Evolutionary conservation across 2,797 vertebrate genomes (phyloP).

Genomic region (Sebastes taczanowskii): DNA sequence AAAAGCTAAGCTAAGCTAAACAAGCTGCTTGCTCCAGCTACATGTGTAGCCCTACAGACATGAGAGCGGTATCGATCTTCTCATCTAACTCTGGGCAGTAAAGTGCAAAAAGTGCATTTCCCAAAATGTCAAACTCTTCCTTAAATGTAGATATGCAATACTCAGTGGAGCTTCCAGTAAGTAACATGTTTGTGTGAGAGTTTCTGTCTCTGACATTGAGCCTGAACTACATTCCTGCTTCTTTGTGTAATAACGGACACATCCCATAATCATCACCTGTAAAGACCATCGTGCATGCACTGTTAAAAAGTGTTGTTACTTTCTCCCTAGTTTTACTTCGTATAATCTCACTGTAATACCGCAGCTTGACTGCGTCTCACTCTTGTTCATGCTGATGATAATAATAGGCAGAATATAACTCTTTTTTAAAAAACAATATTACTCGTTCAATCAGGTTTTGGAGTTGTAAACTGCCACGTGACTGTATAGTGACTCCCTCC

Average conservation of each 20-base stretch:
- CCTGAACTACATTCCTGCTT: constrained; percentile 18
- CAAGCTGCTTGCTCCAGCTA: not conserved
- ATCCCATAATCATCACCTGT: constrained; percentile 4
- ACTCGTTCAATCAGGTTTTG: constrained; percentile 34
- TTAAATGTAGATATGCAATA: constrained; percentile 67
- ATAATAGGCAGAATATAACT: not conserved
- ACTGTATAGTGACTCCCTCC: constrained; percentile 32
- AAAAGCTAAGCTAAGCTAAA: too few relatives aligned
- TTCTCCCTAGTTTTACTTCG: not conserved
- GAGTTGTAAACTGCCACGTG: constrained; percentile 56
- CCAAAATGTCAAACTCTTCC: constrained; percentile 26
- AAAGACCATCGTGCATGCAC: constrained; percentile 46
- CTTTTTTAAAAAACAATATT: constrained; percentile 13
- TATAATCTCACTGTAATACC: constrained; percentile 28
- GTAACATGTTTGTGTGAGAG: constrained; percentile 43
- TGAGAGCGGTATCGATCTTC: not conserved
- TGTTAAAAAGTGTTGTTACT: constrained; percentile 7
- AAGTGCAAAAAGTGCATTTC: not conserved
- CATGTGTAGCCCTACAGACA: not conserved
- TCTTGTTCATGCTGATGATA: not conserved
- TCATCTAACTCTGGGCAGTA: not conserved
- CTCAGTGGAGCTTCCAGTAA: constrained; percentile 58
- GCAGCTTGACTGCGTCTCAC: constrained; percentile 12
- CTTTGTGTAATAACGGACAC: constrained; percentile 8
- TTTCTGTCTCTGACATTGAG: constrained; percentile 24